These are phyloP conservation scores for Potorous gilbertii DNA, from an alignment of 2,797 vertebrate species.

Conservation along the genomic window DNA sequence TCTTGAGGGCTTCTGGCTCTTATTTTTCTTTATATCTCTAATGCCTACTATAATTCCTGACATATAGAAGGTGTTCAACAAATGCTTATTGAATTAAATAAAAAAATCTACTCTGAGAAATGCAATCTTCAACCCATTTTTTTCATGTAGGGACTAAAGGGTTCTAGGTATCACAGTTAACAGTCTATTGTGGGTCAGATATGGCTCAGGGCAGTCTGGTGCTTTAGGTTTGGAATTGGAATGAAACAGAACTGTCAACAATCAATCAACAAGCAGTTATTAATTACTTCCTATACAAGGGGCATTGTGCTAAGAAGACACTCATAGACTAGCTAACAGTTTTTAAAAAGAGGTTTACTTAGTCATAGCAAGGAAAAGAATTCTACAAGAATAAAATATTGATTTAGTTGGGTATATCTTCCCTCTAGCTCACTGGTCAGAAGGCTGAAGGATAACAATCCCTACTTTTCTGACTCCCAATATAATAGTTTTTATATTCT, in stretches of 20 bases:
- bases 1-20: not conserved
- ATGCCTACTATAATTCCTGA: not conserved
- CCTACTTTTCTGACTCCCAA: not conserved
- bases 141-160: not conserved
- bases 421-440: not conserved
- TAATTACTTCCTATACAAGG: not conserved
- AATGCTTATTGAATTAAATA: not conserved
- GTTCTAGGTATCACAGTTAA: not conserved
- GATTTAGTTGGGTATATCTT: not conserved
- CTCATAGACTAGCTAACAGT: not conserved
- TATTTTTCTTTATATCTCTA: not conserved
- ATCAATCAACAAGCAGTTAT: not conserved
- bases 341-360: not conserved
- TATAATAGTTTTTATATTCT: not conserved
- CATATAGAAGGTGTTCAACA: not conserved
- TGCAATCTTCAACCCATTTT: not conserved
- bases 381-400: not conserved
- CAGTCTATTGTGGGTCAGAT: not conserved
- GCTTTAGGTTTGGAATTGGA: not conserved
- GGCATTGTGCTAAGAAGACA: not conserved
- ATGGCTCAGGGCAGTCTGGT: not conserved
- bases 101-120: not conserved
- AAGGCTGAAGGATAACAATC: not conserved
- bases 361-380: not conserved
- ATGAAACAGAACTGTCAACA: not conserved